Evolutionary conservation across 2,888 invertebrate genomes (phyloP), one percentile per base, ranked within the genome.

Genomic region (Drosophila multiciliata): DNA sequence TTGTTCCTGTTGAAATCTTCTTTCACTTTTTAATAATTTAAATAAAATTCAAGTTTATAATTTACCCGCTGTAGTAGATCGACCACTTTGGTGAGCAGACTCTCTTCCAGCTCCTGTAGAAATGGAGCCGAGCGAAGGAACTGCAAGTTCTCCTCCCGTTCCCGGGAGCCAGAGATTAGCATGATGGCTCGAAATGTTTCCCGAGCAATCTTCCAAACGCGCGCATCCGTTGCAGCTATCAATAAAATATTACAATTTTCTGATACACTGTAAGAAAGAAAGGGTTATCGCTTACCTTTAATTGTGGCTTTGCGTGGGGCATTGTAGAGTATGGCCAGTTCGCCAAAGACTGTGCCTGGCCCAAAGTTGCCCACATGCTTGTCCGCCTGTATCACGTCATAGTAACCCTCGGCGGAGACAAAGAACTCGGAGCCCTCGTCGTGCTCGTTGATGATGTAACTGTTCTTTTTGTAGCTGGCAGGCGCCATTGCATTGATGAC

Each of bases 281-380:
- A 7, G 7, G 8, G 5, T 3, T 17, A 2, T 17, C 4, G 11
- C 33, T 69, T 93, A 96, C 97, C 96, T 93, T 95, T 94, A 70
- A 98, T 96, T 0, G 98, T 97, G 1, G 98, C 98, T 78, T 97
- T 96, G 76, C 98, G 94, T 89, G 97, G 97, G 42, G 98, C 98
- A 93, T 98, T 98, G 93, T 99, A 99, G 35, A 99, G 94, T 81
- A 99, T 96, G 11, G 99, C 98, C 59, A 99, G 94, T 94, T 99
- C 99, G 1, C 99, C 99, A 94, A 99, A 95, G 73, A 97, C 95
- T 89, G 96, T 95, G 7, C 97, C 97, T 0, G 97, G 95, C 0
- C 96, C 96, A 92, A 99, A 96, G 67, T 94, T 96, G 49, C 96
- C 96, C 53, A 98, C 95, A 4, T 95, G 95, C 89, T 96, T 95